A percentile compares a stretch with the other conserved stretches of the same genome.
Evolutionary conservation across 2,113 vertebrate species (phyloP).

Genomic region (Hystrix cristata): DNA sequence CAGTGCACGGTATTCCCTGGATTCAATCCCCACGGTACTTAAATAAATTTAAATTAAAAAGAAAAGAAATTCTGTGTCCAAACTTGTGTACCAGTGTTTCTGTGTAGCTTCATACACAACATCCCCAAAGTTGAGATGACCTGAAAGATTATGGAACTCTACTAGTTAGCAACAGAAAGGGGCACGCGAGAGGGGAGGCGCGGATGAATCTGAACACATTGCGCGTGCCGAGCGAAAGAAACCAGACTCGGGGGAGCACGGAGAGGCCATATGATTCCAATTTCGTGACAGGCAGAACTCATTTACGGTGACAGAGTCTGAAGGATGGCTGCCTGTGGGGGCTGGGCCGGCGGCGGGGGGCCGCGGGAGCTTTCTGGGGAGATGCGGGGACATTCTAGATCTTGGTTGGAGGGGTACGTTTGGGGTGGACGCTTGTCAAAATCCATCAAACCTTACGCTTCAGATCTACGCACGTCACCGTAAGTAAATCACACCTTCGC

Average conservation of each 20-base stretch:
- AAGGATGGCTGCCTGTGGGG: not conserved
- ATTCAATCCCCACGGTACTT: not conserved
- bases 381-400: not conserved
- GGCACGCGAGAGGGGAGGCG: rapidly evolving
- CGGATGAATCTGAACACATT: not conserved
- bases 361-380: not conserved
- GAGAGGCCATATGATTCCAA: conserved; percentile 31
- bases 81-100: not conserved
- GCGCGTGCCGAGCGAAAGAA: not conserved
- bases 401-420: not conserved
- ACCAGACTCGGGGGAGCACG: not conserved
- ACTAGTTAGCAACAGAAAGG: not conserved
- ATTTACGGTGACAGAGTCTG: conserved; percentile 9
- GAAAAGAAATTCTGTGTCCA: not conserved
- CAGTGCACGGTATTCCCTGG: not conserved
- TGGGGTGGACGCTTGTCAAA: not conserved
- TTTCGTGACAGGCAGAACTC: not conserved
- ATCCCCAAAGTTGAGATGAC: not conserved
- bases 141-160: no score
- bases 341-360: not conserved
- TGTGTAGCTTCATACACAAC: not conserved
- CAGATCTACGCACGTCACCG: not conserved
- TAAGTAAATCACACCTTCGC: not conserved
- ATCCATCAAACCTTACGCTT: not conserved
- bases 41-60: not conserved